Conservation (phyloP, 2,888 invertebrate species). For the Cheilosia soror region DNA sequence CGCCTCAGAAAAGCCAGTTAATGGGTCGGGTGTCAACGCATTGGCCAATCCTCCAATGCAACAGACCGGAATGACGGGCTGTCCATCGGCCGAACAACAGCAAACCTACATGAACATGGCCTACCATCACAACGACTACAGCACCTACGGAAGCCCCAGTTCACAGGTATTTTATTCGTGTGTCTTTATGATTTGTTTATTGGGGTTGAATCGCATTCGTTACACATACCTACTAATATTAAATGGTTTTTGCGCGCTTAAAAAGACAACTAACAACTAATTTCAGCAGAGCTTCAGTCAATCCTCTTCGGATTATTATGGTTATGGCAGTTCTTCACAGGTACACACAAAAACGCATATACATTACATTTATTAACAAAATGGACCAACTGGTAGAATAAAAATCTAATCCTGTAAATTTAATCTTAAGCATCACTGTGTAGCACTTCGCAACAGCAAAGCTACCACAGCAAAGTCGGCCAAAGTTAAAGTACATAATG, state of each 20-base stretch:
- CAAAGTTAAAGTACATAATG: too few relatives aligned
- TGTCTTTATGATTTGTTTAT: neutral
- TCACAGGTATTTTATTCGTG: constrained; percentile 82
- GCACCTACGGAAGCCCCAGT: constrained; percentile 82
- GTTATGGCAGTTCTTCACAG: constrained; percentile 90
- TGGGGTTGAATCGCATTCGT: constrained; percentile 20
- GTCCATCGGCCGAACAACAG: constrained; percentile 34
- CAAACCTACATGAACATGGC: constrained; percentile 77
- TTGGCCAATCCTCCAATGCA: constrained; percentile 26
- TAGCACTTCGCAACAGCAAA: neutral
- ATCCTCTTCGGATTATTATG: constrained; percentile 83
- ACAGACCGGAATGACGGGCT: constrained; percentile 57
- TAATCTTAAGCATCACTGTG: neutral
- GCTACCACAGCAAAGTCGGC: neutral
- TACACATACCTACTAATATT: constrained; percentile 27
- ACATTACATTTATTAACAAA: constrained; percentile 30
- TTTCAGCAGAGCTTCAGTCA: constrained; percentile 76
- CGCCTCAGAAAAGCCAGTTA: constrained; percentile 2
- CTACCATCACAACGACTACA: constrained; percentile 75
- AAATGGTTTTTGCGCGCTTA: constrained; percentile 46
- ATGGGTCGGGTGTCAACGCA: neutral
- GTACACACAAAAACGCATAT: constrained; percentile 81
- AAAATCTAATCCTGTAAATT: neutral
- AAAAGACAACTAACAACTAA: constrained; percentile 50
- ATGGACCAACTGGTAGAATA: constrained; percentile 13